A percentile compares a stretch with the other conserved stretches of the same genome.
These are phyloP conservation scores for Dufourea novaeangliae DNA, from an alignment of 1,140 invertebrate species.

Conservation along the genomic window DNA sequence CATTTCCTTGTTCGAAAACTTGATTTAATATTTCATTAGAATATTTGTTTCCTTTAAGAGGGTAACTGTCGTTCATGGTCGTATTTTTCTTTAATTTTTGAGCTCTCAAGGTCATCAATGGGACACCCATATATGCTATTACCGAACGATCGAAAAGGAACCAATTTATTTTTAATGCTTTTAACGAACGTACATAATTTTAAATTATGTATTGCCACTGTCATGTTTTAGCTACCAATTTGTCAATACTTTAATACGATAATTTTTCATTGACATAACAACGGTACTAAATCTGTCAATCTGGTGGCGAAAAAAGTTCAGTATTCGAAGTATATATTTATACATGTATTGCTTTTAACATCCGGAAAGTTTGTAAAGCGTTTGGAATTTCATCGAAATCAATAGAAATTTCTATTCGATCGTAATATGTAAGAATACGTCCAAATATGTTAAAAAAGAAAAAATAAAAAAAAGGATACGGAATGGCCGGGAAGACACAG, in stretches of 20 bases:
- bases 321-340: not conserved
- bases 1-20: not conserved
- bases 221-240: conserved; percentile 19
- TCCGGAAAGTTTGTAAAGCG: no score
- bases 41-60: not conserved
- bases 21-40: not conserved
- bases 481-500: conserved; percentile 34
- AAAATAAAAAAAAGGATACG: conserved; percentile 57
- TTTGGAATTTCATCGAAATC: not conserved
- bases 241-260: not conserved
- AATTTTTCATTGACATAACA: not conserved
- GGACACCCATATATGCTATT: not conserved
- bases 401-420: conserved; percentile 37
- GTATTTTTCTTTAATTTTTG: not conserved
- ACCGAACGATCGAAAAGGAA: conserved; percentile 33
- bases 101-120: not conserved
- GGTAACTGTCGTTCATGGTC: not conserved
- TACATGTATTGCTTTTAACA: not conserved
- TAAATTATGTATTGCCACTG: not conserved
- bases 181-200: not conserved
- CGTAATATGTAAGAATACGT: conserved; percentile 68
- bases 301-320: not conserved
- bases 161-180: not conserved
- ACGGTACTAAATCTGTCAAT: not conserved
- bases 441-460: conserved; percentile 59